phyloP scores from a whole-genome alignment of 2,113 vertebrate species.

The Progne subis region DNA sequence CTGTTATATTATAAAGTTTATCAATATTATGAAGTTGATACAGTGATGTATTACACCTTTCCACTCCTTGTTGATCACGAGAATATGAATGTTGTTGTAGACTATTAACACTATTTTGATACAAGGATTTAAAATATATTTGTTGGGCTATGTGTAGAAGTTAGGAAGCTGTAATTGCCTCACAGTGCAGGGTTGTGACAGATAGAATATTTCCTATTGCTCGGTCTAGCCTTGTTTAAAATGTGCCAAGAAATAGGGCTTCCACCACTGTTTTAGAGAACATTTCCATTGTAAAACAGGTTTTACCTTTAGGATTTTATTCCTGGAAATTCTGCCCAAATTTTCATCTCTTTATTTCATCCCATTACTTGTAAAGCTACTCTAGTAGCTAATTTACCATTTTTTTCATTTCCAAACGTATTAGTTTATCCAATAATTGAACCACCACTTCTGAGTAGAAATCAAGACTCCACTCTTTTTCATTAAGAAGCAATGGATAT shows the following conservation, averaged over 20 bases:
- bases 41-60: neutral
- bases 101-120: neutral
- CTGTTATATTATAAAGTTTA: too few species aligned
- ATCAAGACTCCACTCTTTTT: neutral
- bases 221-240: neutral
- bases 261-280: neutral
- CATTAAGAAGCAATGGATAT: neutral
- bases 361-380: neutral
- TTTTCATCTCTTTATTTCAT: conserved; percentile 54
- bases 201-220: conserved; percentile 21
- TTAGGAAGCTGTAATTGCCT: neutral
- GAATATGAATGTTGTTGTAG: neutral
- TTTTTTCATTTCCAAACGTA: neutral
- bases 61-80: neutral
- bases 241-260: conserved; percentile 3
- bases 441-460: neutral
- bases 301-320: conserved; percentile 44
- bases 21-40: neutral
- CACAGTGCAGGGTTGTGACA: neutral
- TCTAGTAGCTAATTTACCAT: neutral
- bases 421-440: neutral
- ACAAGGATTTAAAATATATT: neutral
- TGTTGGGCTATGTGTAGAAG: neutral
- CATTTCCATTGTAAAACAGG: conserved; percentile 10
- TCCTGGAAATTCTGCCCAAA: conserved; percentile 23